Base-by-base conservation (phyloP, 2,113 vertebrate genomes). In the Epinephelus fuscoguttatus region DNA sequence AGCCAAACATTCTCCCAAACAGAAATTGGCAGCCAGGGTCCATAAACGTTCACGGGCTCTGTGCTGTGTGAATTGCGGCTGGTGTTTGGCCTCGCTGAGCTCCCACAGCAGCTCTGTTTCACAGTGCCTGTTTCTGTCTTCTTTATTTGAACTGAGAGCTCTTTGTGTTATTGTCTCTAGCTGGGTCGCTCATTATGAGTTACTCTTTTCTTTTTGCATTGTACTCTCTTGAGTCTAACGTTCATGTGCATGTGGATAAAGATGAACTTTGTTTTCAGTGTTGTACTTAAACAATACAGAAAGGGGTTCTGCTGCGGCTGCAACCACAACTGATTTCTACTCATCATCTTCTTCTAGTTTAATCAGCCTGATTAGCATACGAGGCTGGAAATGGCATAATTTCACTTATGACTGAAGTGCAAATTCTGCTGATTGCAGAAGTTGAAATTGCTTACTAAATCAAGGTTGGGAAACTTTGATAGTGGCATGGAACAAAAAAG, bases 321-420 rank as follows among this genome's bases (percentile, higher is more conserved):
- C 62, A 55, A 67, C 52, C 52, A 60, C 30, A 23, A 57, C 66
- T 76, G 27, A 45, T 45, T 45, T 45, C 76, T 74, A 64, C 25
- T 50, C 49, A 83, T 69, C 42, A 45, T 45, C 42, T 86, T 67
- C 76, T 76, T 84, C 66, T 21, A 6, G 25, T 64, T 67, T 78
- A 90, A 86, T 91, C 80, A 66, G 80, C 40, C 67, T 78, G 27
- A 84, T 90, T 89, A 80, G 71, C 83, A 82, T 78, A 40, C 49
- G 27, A 61, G 37, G 59, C 13, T 56, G 23, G 12, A 87, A 87
- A 77, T 49, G 17, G 52, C 37, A 70, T 75, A 13, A 67, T 89
- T 79, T 70, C 6, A 18, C 62, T 69, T 67, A 30, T 69, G 70
- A 90, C 50, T 70, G 64, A 82, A 70, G 70, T 76, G 80, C 19